Evolutionary conservation across 2,113 vertebrate species (phyloP).

Genomic region (Pelobates fuscus): DNA sequence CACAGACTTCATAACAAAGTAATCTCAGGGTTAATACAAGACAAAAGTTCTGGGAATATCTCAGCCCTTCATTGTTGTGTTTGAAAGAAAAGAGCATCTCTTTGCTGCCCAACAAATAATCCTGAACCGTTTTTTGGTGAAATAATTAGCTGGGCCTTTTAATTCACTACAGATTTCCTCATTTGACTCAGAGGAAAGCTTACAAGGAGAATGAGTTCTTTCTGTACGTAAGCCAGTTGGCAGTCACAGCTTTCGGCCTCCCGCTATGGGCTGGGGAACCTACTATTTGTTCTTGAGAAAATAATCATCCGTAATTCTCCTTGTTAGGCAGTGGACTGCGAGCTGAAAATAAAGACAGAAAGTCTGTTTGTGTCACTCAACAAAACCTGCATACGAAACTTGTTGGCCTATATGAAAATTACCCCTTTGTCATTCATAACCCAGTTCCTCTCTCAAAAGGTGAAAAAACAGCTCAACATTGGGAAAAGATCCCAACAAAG

Average conservation of each 20-base stretch:
- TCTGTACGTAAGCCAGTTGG: slow-evolving; percentile 61
- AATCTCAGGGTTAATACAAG: slow-evolving; percentile 11
- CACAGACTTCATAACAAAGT: not conserved
- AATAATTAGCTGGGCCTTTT: slow-evolving; percentile 32
- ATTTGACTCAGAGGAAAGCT: slow-evolving; percentile 57
- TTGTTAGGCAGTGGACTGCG: not conserved
- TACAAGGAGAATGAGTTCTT: slow-evolving; percentile 55
- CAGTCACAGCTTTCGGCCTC: not conserved
- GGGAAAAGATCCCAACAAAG: slow-evolving; percentile 53
- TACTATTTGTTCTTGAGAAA: slow-evolving; percentile 40
- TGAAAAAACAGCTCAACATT: slow-evolving; percentile 43
- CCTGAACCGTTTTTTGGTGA: slow-evolving; percentile 27
- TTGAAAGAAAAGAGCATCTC: slow-evolving; percentile 41
- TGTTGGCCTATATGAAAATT: slow-evolving; percentile 23
- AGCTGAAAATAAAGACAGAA: slow-evolving; percentile 45
- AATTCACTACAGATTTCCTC: slow-evolving; percentile 55
- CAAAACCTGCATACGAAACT: slow-evolving; percentile 51
- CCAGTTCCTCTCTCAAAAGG: slow-evolving; percentile 50
- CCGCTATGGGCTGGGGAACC: slow-evolving; percentile 36
- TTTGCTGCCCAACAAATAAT: slow-evolving; percentile 32
- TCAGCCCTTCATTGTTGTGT: not conserved
- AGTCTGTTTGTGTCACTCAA: slow-evolving; percentile 45
- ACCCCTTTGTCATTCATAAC: slow-evolving; percentile 40
- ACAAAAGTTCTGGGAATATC: slow-evolving; percentile 16
- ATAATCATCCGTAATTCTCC: slow-evolving; percentile 26